Evolutionary conservation across 2,888 invertebrate species (phyloP).

Genomic region (Lasioglossum vierecki): DNA sequence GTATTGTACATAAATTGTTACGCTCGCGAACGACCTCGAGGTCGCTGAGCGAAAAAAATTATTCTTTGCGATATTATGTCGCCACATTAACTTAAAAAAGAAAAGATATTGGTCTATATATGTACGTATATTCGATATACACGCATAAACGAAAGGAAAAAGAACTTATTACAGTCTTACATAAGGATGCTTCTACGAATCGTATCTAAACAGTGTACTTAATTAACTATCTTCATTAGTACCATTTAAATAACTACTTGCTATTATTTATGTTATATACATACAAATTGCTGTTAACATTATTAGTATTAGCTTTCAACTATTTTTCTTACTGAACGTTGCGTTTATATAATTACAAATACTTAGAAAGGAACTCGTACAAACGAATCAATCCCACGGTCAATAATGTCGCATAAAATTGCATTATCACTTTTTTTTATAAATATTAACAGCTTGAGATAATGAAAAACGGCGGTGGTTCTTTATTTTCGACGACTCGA

Average conservation of each 20-base stretch:
- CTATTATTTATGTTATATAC: conserved; percentile 60
- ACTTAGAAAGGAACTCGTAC: conserved; percentile 23
- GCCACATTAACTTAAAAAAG: conserved; percentile 42
- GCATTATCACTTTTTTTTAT: conserved; percentile 42
- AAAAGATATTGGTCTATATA: conserved; percentile 46
- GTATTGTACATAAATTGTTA: conserved; percentile 78
- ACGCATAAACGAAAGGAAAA: conserved; percentile 31
- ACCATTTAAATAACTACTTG: conserved; percentile 45
- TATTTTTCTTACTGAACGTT: conserved; percentile 62
- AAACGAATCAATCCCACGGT: conserved; percentile 24
- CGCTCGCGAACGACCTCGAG: conserved; percentile 58
- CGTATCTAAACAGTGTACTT: conserved; percentile 70
- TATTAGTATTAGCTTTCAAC: conserved; percentile 40
- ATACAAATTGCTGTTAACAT: conserved; percentile 55
- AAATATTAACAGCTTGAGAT: conserved; percentile 53
- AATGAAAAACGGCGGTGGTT: conserved; percentile 32
- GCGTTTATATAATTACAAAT: conserved; percentile 42
- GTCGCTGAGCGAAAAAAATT: conserved; percentile 53
- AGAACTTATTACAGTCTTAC: conserved; percentile 51
- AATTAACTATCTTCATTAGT: conserved; percentile 62
- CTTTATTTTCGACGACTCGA: conserved; percentile 48
- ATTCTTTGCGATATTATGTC: conserved; percentile 60
- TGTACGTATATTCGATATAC: conserved; percentile 31
- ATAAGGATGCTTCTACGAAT: conserved; percentile 60
- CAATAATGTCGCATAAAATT: conserved; percentile 21